Conservation (phyloP, 2,888 invertebrate species). For the Lapara coniferarum region DNA sequence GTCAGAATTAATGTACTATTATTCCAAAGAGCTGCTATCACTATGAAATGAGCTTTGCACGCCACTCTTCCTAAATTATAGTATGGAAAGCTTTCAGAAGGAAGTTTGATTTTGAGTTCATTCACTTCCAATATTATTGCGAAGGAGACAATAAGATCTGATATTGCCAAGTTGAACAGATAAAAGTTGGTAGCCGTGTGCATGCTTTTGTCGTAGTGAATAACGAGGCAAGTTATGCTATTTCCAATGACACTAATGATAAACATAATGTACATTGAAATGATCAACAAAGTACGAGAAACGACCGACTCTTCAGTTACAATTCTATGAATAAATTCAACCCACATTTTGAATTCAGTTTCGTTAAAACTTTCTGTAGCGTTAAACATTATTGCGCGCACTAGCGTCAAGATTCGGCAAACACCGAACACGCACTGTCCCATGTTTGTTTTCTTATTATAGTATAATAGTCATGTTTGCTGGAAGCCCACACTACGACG, state of each 20-base stretch:
- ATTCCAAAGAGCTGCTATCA: conserved; percentile 57
- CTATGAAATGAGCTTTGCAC: conserved; percentile 58
- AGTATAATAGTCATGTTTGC: conserved; percentile 27
- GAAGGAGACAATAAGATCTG: conserved; percentile 65
- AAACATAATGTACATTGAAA: conserved; percentile 48
- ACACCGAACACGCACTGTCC: conserved; percentile 7
- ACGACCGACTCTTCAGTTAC: conserved; percentile 42
- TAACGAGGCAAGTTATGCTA: conserved; percentile 69
- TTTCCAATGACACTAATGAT: conserved; percentile 60
- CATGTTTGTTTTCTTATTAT: not conserved
- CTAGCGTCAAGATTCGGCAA: conserved; percentile 2
- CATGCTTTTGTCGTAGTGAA: conserved; percentile 67
- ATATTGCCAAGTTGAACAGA: conserved; percentile 68
- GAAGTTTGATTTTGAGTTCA: conserved; percentile 37
- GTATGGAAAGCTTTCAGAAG: conserved; percentile 43
- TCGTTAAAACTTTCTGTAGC: conserved; percentile 20
- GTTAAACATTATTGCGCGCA: conserved; percentile 25
- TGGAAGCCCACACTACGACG: conserved; percentile 29
- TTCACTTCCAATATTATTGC: conserved; percentile 57
- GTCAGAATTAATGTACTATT: conserved; percentile 64
- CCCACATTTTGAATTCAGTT: conserved; percentile 47
- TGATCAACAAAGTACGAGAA: conserved; percentile 39
- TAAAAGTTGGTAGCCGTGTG: conserved; percentile 73
- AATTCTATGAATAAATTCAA: conserved; percentile 44
- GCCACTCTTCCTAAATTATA: conserved; percentile 42